These are phyloP conservation scores for Ophioninae sp. DNA, from an alignment of 2,888 invertebrate species.

Conservation along the genomic window DNA sequence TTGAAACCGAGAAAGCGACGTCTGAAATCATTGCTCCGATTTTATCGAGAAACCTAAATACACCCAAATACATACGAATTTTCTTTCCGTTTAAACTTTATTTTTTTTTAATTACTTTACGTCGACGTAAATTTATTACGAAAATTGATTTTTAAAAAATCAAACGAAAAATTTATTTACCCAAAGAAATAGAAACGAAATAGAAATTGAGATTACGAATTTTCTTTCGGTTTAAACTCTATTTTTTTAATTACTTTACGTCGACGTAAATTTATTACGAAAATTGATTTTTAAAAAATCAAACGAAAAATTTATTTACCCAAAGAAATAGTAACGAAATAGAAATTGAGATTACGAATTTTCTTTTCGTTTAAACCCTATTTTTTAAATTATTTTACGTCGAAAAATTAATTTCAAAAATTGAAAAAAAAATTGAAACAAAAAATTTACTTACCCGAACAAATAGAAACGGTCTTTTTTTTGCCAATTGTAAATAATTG, in stretches of 20 bases:
- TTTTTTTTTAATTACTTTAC: not conserved
- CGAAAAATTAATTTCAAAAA: no score
- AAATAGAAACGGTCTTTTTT: no score
- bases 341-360: no score
- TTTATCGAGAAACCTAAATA: slow-evolving; percentile 14
- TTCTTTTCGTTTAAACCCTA: not conserved
- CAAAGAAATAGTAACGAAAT: no score
- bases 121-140: not conserved
- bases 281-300: not conserved
- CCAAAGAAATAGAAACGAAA: no score
- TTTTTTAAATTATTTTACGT: not conserved
- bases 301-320: no score
- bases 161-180: no score
- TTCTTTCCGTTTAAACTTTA: not conserved
- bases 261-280: not conserved
- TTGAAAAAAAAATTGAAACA: no score
- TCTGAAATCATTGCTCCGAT: slow-evolving; percentile 51
- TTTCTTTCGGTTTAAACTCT: not conserved
- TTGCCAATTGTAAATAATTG: no score
- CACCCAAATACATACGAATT: no score
- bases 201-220: no score
- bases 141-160: not conserved
- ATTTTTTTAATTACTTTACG: not conserved
- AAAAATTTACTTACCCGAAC: no score
- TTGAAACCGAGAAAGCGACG: slow-evolving; percentile 42